phyloP scores from a whole-genome alignment of 1,140 invertebrate genomes.

The Drosophila grimshawi region DNA sequence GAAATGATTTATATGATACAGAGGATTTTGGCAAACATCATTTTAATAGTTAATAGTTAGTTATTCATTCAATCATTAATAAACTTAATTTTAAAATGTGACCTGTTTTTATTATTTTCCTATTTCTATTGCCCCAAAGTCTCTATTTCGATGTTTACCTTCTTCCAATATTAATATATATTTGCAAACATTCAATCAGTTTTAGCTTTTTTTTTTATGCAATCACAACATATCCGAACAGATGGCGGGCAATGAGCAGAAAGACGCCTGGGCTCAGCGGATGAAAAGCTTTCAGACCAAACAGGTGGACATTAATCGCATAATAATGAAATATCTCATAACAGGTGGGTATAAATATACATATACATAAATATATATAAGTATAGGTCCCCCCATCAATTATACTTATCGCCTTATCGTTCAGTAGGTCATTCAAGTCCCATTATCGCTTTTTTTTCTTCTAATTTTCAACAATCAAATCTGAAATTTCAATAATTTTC shows the following conservation, averaged over 20 bases:
- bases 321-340: constrained; percentile 66
- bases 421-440: not conserved
- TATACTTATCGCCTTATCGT: not conserved
- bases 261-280: constrained; percentile 47
- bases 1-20: too few relatives aligned
- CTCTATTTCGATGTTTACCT: not conserved
- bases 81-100: too few relatives aligned
- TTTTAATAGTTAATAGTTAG: too few relatives aligned
- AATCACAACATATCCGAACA: not conserved
- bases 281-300: constrained; percentile 61
- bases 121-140: too few relatives aligned
- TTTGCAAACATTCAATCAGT: too few relatives aligned
- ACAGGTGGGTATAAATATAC: constrained; percentile 30
- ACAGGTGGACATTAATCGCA: constrained; percentile 53
- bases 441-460: not conserved
- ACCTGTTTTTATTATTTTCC: too few relatives aligned
- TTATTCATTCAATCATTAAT: too few relatives aligned
- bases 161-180: not conserved
- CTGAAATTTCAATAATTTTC: not conserved
- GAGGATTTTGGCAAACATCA: too few relatives aligned
- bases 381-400: too few relatives aligned
- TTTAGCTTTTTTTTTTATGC: not conserved
- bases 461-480: too few relatives aligned
- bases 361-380: not conserved
- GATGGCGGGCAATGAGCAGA: constrained; percentile 39